These are phyloP conservation scores for Drosophila paranaensis DNA, from an alignment of 2,888 invertebrate genomes.

Conservation along the genomic window DNA sequence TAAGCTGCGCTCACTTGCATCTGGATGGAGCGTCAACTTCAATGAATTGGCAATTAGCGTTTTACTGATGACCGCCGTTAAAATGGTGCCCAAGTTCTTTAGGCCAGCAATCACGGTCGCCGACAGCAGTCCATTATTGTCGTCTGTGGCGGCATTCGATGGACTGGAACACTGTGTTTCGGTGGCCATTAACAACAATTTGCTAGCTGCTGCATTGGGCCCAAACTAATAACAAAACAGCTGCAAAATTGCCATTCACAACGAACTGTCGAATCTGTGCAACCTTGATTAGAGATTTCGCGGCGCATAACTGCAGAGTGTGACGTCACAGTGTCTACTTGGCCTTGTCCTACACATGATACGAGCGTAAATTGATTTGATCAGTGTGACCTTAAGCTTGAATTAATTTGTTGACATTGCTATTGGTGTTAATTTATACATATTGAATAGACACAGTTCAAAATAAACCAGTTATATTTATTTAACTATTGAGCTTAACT, in stretches of 20 bases:
- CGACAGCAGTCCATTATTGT: constrained; percentile 62
- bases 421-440: background rate
- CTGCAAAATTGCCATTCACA: constrained; percentile 41
- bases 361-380: background rate
- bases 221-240: constrained; percentile 37
- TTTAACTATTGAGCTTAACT: too few species aligned
- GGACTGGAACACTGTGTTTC: constrained; percentile 21
- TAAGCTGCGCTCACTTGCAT: constrained; percentile 80
- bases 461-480: too few species aligned
- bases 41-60: constrained; percentile 83
- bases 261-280: background rate
- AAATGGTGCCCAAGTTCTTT: constrained; percentile 73
- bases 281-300: background rate
- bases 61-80: constrained; percentile 77
- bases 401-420: background rate
- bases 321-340: background rate
- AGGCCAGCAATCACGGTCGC: constrained; percentile 81
- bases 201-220: constrained; percentile 1
- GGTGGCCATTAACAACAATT: constrained; percentile 42
- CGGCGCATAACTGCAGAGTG: background rate
- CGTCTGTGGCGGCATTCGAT: constrained; percentile 12
- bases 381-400: background rate
- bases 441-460: background rate
- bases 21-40: constrained; percentile 82
- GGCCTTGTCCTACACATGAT: background rate